Evolutionary conservation across 1,140 invertebrate species (phyloP), one percentile per base, ranked within the genome.

Genomic region (Lethrus apterus): DNA sequence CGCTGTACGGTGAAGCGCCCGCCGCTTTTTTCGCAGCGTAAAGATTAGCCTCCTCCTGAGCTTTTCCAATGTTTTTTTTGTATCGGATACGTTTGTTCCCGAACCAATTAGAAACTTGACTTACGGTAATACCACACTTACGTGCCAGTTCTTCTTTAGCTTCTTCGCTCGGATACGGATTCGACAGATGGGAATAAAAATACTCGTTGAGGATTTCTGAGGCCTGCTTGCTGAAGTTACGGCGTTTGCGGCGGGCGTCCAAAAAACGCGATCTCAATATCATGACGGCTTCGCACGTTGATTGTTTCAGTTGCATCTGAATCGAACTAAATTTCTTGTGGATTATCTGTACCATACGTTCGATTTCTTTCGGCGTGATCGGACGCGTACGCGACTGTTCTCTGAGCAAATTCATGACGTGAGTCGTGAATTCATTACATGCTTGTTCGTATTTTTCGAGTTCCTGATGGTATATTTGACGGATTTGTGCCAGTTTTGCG

Each of bases 51-150:
- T 99, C 96, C 73, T 99, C 96, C 70, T 99, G 95, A 44, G 95
- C 95, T 74, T 99, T 99, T 54, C 95, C 94, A 54, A 99, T 99
- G 71, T 99, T 99, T 76, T 99, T 99, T 84, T 99, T 99, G 74
- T 99, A 99, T 63, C 97, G 84, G 76, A 99, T 99, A 65, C 97
- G 82, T 70, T 99, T 99, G 75, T 99, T 99, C 54, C 96, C 97
- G 69, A 99, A 99, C 97, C 97, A 99, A 79, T 94, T 95, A 45
- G 90, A 94, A 41, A 95, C 90, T 85, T 93, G 76, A 61, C 90
- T 92, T 14, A 99, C 94, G 24, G 96, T 98, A 66, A 99, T 99
- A 62, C 93, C 91, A 72, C 96, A 99, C 70, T 98, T 98, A 65
- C 94, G 79, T n/a, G 96, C 96, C 66, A 99, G 73, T 69, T 99